Percentiles rank a stretch among this genome's conserved stretches.
Evolutionary conservation across 2,113 vertebrate species (phyloP).

Genomic region (Chascanopsetta lugubris): DNA sequence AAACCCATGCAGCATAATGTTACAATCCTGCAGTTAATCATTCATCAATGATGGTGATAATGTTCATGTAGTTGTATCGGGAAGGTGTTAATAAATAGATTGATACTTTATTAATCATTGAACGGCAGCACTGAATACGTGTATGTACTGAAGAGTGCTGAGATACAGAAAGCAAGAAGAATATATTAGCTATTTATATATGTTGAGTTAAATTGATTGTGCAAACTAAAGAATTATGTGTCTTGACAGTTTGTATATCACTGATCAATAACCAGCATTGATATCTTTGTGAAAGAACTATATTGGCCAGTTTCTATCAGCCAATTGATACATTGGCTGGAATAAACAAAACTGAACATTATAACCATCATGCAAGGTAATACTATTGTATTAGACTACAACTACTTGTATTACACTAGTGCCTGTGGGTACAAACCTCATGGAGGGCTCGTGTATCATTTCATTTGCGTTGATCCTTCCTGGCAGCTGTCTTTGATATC

Average conservation of each 20-base stretch:
- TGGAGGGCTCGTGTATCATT: conserved; percentile 6
- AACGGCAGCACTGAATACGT: no score
- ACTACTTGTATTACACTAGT: background rate
- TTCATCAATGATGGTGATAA: background rate
- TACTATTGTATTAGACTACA: background rate
- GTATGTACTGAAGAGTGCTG: no score
- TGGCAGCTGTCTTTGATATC: conserved; percentile 60
- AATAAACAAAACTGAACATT: background rate
- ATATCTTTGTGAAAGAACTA: no score
- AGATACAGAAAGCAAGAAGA: no score
- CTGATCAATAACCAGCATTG: no score
- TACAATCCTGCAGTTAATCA: background rate
- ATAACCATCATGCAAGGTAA: background rate
- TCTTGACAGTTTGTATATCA: no score
- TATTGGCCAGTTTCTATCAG: no score
- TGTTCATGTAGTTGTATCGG: background rate
- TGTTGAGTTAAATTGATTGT: background rate
- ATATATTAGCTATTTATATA: background rate
- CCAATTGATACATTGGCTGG: no score
- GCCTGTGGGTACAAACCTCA: background rate
- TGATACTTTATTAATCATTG: no score
- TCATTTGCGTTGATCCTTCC: background rate
- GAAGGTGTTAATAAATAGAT: background rate
- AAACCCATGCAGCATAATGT: background rate
- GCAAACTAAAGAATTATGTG: background rate